These are phyloP conservation scores for Idris sp. DNA, from an alignment of 1,140 invertebrate genomes.

Conservation along the genomic window DNA sequence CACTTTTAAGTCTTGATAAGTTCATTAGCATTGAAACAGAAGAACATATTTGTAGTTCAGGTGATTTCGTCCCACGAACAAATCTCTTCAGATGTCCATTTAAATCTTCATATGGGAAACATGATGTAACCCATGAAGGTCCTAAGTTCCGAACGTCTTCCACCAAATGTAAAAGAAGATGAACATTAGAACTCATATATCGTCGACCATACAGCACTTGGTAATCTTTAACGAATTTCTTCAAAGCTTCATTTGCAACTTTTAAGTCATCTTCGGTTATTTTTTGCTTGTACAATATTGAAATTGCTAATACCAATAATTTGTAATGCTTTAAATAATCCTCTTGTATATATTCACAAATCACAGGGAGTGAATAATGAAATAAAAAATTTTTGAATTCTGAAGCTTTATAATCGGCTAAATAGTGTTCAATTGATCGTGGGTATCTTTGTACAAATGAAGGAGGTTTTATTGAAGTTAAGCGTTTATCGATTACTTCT, in stretches of 20 bases:
- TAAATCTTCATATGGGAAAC: neutral
- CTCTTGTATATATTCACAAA: neutral
- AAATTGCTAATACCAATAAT: neutral
- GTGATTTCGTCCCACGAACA: neutral
- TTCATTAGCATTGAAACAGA: neutral
- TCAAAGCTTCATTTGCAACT: neutral
- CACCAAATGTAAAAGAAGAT: neutral
- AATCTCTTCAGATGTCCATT: neutral
- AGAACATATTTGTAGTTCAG: slow-evolving; percentile 1
- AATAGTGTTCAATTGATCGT: neutral
- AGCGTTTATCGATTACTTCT: slow-evolving; percentile 14
- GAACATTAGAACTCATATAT: neutral
- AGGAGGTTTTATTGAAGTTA: slow-evolving; percentile 37
- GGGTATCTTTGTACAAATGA: slow-evolving; percentile 5
- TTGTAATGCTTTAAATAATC: slow-evolving; percentile 1
- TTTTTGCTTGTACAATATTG: neutral
- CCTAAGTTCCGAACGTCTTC: neutral
- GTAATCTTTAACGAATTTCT: neutral
- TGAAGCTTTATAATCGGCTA: neutral
- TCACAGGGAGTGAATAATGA: neutral
- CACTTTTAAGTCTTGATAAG: neutral
- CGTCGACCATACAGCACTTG: neutral
- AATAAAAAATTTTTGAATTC: neutral
- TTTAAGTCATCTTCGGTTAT: neutral
- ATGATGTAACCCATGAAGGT: neutral